Evolutionary conservation across 2,797 vertebrate species (phyloP).

Genomic region (Hippocampus kuda): DNA sequence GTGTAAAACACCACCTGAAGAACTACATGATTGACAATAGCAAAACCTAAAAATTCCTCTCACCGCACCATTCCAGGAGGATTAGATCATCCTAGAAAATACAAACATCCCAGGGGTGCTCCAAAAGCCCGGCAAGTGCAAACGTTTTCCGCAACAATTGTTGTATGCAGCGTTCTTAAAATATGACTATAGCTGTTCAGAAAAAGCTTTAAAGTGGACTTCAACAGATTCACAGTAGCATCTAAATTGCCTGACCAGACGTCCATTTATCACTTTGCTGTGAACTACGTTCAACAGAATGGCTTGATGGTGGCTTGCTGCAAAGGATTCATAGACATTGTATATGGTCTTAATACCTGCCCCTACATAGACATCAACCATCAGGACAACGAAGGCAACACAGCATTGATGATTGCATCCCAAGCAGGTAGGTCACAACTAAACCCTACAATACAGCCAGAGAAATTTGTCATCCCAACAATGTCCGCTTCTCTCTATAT

Average conservation of each 20-base stretch:
- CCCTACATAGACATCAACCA: constrained; percentile 78
- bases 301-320: constrained; percentile 79
- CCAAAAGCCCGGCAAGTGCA: no score
- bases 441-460: neutral
- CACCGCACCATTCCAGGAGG: no score
- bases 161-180: no score
- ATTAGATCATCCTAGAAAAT: no score
- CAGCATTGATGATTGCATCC: constrained; percentile 81
- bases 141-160: no score
- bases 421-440: constrained; percentile 66
- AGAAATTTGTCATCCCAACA: neutral
- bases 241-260: neutral
- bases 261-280: neutral
- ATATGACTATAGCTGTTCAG: no score
- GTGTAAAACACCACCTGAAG: no score
- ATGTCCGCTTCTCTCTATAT: neutral
- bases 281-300: constrained; percentile 60
- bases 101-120: no score
- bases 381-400: constrained; percentile 86
- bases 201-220: no score
- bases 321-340: constrained; percentile 72
- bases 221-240: neutral
- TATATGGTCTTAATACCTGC: constrained; percentile 69
- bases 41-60: no score
- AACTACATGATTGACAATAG: no score